Evolutionary conservation across 2,113 vertebrate species (phyloP).

Genomic region (Crotalus tigris): DNA sequence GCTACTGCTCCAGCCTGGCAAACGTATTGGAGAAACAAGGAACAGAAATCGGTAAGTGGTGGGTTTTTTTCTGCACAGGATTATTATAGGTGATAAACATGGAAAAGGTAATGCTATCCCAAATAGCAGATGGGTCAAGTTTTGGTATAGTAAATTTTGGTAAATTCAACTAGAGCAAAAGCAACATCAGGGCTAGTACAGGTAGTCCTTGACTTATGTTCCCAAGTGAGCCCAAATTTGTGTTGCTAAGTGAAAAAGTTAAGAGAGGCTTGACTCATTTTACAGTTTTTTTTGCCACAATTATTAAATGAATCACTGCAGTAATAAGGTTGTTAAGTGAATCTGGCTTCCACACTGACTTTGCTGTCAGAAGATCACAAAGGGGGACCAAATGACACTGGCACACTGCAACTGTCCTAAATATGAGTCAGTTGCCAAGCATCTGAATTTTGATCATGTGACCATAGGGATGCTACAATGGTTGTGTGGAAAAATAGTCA

Average conservation of each 20-base stretch:
- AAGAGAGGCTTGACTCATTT: neutral
- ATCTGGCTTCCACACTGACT: neutral
- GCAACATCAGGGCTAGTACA: neutral
- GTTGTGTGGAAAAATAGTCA: neutral
- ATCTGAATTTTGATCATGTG: neutral
- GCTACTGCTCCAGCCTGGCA: neutral
- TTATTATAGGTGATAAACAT: neutral
- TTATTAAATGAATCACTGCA: neutral
- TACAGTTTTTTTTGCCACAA: neutral
- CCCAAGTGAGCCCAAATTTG: too few species aligned
- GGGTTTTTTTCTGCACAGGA: neutral
- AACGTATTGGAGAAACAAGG: neutral
- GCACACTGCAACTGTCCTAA: neutral
- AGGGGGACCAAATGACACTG: neutral
- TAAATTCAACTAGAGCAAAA: neutral
- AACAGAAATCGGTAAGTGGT: neutral
- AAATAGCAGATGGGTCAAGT: neutral
- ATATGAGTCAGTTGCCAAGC: neutral
- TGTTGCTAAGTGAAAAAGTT: too few species aligned
- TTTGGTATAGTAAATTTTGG: neutral
- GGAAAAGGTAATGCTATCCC: neutral
- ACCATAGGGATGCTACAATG: neutral
- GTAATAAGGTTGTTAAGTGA: neutral
- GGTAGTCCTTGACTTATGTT: too few species aligned
- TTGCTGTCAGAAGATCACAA: neutral